Evolutionary conservation across 2,113 vertebrate species (phyloP), one percentile per base, ranked within the genome.

Genomic region (Anguilla japonica): DNA sequence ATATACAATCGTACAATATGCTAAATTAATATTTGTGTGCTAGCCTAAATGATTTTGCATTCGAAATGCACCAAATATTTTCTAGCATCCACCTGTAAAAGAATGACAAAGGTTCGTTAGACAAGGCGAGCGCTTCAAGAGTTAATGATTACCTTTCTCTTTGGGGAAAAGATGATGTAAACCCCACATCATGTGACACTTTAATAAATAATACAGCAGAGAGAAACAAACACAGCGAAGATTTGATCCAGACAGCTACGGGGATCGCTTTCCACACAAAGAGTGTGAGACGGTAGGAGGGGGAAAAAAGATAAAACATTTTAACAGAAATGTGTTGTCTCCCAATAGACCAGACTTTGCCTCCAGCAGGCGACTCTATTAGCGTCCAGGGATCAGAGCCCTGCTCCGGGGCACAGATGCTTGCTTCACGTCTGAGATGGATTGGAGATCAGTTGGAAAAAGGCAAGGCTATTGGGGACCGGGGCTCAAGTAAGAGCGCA

Each of bases 101-200:
- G 34, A 87, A 83, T 87, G 87, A 90, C 83, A 88, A 89, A 90
- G 85, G 41, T 40, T 84, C 50, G 22, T 40, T 87, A 63, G 84
- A 56, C 81, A 89, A 82, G 84, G 60, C 87, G 89, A 90, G 91
- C 87, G 87, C 91, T 91, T 90, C 84, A 94, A 91, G 91, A 93
- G 95, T 96, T 95, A 96, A 95, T 89, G 89, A 90, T 90, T 88
- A 91, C 90, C 88, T 90, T 90, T 93, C 91, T 96, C 95, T 94
- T 94, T 92, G 91, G 95, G 95, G 94, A 96, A 90, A 92, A 93
- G 95, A 97, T 97, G 96, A 97, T 96, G 96, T 97, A 95, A 97
- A 96, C 96, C 93, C 87, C 88, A 88, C 89, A 95, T 91, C 96
- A 96, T 95, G 96, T 96, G 96, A 96, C 95, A 92, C 89, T 91